Base-by-base conservation (phyloP, 2,888 invertebrate species). In the Ischnus inquisitorius region DNA sequence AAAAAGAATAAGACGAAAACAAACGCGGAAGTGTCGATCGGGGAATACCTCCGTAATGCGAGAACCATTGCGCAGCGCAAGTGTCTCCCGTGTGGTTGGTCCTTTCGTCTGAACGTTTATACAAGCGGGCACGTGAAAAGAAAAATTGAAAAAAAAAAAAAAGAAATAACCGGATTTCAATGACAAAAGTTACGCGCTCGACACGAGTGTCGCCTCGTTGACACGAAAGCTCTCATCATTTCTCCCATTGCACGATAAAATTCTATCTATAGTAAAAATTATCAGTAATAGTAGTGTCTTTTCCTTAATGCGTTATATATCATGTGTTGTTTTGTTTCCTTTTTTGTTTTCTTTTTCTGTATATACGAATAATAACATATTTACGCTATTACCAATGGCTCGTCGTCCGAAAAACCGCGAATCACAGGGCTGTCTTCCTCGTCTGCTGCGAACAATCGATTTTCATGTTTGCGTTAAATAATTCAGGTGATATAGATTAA, bases 331-430 rank as follows among this genome's bases (percentile, higher is more conserved):
- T 71, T 48, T 79, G 62, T 46, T 71, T 10, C 76, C 71, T 41
- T 64, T 57, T 57, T 68, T 60, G 19, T 60, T 65, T 39, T n/a
- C 46, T 46, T 22, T 48, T 79, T 22, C 28, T 82, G 74, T 76
- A 54, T 86, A 80, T 75, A 72, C 74, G 75, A 80, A 65, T 79
- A 81, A 65, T 79, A 80, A 79, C 90, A 80, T 83, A 67, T 90
- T 96, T 95, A 98, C 89, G 98, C 98, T 93, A 98, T 97, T 89
- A 98, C 98, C 88, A 98, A 95, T 78, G 98, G 98, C 94, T 98
- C 98, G 93, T 98, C 98, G 93, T 98, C 98, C 0, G 98, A 97
- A 94, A 98, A 98, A 39, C 98, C 97, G 92, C 97, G 96, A 91
- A 98, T 98, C 88, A 98, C 97, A 48, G 98, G 98, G 89, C 97